Evolutionary conservation across 1,140 invertebrate genomes (phyloP).

Genomic region (Drosophila simulans): DNA sequence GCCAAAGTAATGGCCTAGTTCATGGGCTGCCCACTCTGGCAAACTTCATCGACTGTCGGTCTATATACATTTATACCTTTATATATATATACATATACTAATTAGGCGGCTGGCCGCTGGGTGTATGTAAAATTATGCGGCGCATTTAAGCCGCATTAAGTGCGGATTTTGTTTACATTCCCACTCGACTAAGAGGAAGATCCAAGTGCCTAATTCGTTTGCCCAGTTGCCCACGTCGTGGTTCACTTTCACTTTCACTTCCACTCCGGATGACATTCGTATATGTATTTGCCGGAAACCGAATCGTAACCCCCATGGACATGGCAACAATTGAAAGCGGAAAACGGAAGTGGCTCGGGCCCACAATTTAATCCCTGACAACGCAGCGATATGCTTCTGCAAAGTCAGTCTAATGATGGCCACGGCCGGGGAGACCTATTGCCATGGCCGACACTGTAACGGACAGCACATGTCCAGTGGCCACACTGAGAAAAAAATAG

Average conservation of each 20-base stretch:
- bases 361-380: constrained; percentile 23
- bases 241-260: not conserved
- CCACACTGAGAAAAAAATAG: not conserved
- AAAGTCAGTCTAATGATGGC: constrained; percentile 15
- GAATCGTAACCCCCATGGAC: not conserved
- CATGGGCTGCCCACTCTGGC: constrained; percentile 31
- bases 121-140: constrained; percentile 33
- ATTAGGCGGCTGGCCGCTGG: constrained; percentile 9
- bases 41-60: constrained; percentile 2
- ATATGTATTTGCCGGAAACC: not conserved
- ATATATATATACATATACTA: constrained; percentile 40
- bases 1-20: constrained; percentile 22
- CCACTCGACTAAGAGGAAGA: constrained; percentile 40
- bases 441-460: constrained; percentile 6
- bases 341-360: not conserved
- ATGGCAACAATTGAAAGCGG: constrained; percentile 17
- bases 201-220: constrained; percentile 66
- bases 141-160: constrained; percentile 70
- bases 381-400: constrained; percentile 1
- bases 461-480: not conserved
- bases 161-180: constrained; percentile 73
- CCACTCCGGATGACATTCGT: not conserved
- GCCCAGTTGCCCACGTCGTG: not conserved
- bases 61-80: constrained; percentile 9
- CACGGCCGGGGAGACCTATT: constrained; percentile 4